A percentile compares a stretch with the other conserved stretches of the same genome.
phyloP scores from a whole-genome alignment of 2,797 vertebrate species.

The Pseudomugil tenellus region DNA sequence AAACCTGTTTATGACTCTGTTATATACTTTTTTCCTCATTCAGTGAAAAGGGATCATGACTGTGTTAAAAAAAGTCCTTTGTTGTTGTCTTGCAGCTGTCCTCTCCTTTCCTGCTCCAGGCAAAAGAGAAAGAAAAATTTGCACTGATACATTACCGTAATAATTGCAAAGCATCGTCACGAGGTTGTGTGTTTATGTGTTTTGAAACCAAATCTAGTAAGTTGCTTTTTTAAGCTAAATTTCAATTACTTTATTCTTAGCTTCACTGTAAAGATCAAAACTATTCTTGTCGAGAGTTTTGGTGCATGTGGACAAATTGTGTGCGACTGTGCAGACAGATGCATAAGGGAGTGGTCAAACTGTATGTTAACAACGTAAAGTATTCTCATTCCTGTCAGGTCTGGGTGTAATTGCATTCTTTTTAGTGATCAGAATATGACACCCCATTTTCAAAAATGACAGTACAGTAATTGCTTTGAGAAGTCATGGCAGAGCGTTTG shows the following conservation, averaged over 20 bases:
- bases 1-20: too few species aligned
- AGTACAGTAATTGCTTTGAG: conserved; percentile 79
- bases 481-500: conserved; percentile 71
- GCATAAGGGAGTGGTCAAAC: conserved; percentile 47
- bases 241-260: background rate
- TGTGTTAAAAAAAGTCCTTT: too few species aligned
- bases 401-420: conserved; percentile 74
- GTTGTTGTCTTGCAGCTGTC: too few species aligned
- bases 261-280: background rate
- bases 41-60: too few species aligned
- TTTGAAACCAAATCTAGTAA: background rate
- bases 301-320: conserved; percentile 19
- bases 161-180: too few species aligned
- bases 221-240: background rate
- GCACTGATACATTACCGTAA: too few species aligned
- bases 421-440: conserved; percentile 77
- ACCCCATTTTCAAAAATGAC: conserved; percentile 77
- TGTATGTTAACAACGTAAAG: conserved; percentile 66
- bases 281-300: conserved; percentile 2
- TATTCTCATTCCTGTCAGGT: conserved; percentile 71
- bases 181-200: too few species aligned
- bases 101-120: too few species aligned
- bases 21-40: too few species aligned
- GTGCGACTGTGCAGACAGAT: conserved; percentile 16
- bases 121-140: too few species aligned